Base-by-base conservation (phyloP, 1,140 invertebrate species). In the Atta cephalotes region DNA sequence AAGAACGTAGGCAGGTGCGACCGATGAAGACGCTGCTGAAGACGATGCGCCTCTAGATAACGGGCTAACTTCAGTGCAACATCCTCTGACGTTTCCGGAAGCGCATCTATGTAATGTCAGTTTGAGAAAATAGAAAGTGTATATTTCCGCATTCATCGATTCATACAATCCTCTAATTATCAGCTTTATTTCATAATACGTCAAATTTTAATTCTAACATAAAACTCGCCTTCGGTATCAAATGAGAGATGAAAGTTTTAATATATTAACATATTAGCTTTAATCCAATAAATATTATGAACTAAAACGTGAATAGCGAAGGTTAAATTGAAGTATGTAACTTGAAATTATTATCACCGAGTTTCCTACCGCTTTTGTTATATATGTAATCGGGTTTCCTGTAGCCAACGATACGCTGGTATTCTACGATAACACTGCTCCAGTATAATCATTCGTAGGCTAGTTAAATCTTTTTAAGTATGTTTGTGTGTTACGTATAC, bases 61-160 rank as follows among this genome's bases (percentile, higher is more conserved):
- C 90, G 90, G 12, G 89, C 85, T 25, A 95, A 84, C 53, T 92
- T 91, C 3, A 94, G 72, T 12, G 86, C 91, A 7, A 92, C 77
- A 53, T 92, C 91, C 14, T 93, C 88, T 60, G 92, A 76, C 53
- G 87, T 85, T 51, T 92, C 92, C 39, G 92, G 77, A 16, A 91
- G 86, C 62, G 88, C 91, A 91, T 94, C 94, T 93, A 84, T 0
- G 49, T 80, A 70, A 39, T 2, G 9, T 68, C 12, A 65, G 1
- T 79, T 76, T 49, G n/a, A 77, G 31, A 58, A 76, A 84, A 82
- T 74, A 3, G 25, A 70, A 72, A 84, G 0, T 14, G n/a, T 28
- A 14, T 28, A 2, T 72, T 39, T 39, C 7, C 56, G n/a, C 31
- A 39, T 85, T 65, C 21, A 31, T 16, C 6, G 35, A 49, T 79